Conservation (phyloP, 2,888 invertebrate species). For the Ophion slaviceki region DNA sequence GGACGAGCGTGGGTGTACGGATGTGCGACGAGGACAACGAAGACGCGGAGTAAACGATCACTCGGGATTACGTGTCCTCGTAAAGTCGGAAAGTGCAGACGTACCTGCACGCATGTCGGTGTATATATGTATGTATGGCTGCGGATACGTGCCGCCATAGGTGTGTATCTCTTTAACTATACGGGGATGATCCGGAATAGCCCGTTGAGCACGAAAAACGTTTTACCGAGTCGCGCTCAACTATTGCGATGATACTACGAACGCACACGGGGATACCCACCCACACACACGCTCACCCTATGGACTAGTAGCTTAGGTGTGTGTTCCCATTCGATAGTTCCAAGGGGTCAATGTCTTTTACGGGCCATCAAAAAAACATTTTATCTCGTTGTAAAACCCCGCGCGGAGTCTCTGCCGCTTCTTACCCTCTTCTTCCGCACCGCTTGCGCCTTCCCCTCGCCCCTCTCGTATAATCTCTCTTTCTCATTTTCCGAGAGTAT, state of each 20-base stretch:
- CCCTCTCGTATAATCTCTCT: slow-evolving; percentile 24
- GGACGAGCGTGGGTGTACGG: slow-evolving; percentile 2
- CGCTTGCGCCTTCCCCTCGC: background rate
- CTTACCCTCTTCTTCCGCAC: background rate
- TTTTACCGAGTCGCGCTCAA: slow-evolving; percentile 56
- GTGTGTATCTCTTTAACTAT: slow-evolving; percentile 43
- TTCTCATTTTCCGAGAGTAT: slow-evolving; percentile 30
- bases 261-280: slow-evolving; percentile 3
- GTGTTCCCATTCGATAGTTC: slow-evolving; percentile 33
- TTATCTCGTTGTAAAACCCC: slow-evolving; percentile 49
- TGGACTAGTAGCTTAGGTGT: background rate
- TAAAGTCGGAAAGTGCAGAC: slow-evolving; percentile 62
- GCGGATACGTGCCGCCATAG: background rate
- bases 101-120: slow-evolving; percentile 13
- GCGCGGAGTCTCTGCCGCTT: slow-evolving; percentile 14
- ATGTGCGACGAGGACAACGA: slow-evolving; percentile 16
- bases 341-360: slow-evolving; percentile 53
- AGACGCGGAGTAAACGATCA: slow-evolving; percentile 55
- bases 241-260: slow-evolving; percentile 42
- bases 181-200: slow-evolving; percentile 55
- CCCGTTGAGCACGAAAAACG: slow-evolving; percentile 60
- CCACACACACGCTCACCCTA: background rate
- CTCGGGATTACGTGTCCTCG: slow-evolving; percentile 59
- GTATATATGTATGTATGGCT: slow-evolving; percentile 12
- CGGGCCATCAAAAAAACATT: slow-evolving; percentile 56